These are phyloP conservation scores for Equus quagga DNA, from an alignment of 2,113 vertebrate species.

Conservation along the genomic window DNA sequence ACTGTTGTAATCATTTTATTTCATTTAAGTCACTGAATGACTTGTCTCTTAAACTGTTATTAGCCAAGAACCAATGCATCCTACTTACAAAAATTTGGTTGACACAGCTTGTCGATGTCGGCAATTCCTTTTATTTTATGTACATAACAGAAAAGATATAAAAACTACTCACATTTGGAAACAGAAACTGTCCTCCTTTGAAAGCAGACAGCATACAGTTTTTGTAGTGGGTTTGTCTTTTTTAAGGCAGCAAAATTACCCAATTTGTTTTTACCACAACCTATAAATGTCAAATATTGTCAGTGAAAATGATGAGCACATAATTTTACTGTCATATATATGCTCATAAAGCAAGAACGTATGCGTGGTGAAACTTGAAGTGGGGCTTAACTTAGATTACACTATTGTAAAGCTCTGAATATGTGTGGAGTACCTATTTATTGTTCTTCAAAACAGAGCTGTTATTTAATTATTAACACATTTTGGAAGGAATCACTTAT, in stretches of 20 bases:
- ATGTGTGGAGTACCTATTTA: not conserved
- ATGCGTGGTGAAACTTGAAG: not conserved
- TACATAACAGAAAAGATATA: not conserved
- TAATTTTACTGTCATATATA: conserved; percentile 56
- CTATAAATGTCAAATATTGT: conserved; percentile 44
- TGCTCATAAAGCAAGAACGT: not conserved
- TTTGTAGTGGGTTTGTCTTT: conserved; percentile 54
- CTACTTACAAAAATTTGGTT: not conserved
- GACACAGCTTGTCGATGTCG: not conserved
- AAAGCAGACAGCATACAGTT: conserved; percentile 2
- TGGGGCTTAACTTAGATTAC: conserved; percentile 9
- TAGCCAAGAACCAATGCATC: not conserved
- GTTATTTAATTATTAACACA: not conserved
- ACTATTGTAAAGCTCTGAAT: not conserved
- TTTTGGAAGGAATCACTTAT: conserved; percentile 3
- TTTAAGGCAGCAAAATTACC: conserved; percentile 45
- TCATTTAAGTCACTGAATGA: not conserved
- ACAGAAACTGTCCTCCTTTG: not conserved
- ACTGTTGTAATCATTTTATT: not conserved
- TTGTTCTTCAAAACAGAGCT: not conserved
- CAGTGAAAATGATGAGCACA: conserved; percentile 51
- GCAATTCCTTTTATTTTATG: conserved; percentile 25
- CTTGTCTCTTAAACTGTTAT: not conserved
- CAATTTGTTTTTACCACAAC: conserved; percentile 51
- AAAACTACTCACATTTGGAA: not conserved